Evolutionary conservation across 2,888 invertebrate species (phyloP), one percentile per base, ranked within the genome.

Genomic region (Tipula helvola): DNA sequence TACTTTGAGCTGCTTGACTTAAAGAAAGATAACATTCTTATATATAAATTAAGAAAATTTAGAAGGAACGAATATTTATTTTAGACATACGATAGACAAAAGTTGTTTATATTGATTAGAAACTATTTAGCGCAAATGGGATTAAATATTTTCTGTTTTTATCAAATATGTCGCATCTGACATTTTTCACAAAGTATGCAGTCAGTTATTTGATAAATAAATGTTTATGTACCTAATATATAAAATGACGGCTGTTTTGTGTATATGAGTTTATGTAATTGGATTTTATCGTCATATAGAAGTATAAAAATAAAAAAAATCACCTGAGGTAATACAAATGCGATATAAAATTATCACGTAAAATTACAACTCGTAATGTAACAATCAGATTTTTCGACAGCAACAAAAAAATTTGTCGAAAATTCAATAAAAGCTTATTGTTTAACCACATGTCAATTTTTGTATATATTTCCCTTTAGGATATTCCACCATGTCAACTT

Each of bases 371-470:
- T 71, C 28, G 71, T 71, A 71, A 18, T 28, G 71, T 28, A 71
- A 71, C 71, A 71, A 71, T 71, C 71, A 28, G 28, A 71, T 71
- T 71, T 71, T 28, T 28, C 71, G 10, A 57, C 52, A 57, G 10
- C 13, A 13, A 13, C 13, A 52, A 52, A 71, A n/a, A 71, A 71
- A 28, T 28, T 28, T 71, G 0, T 8, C 8, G 28, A 71, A 71
- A 71, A 71, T 71, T 71, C 71, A 71, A 71, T 71, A 71, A 71
- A 71, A 71, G 71, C 71, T 71, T 71, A 71, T 71, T 71, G 71
- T 71, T 71, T 71, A 71, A 71, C 71, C 71, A 71, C 71, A 71
- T 71, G 71, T 71, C 71, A 71, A 71, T 28, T 71, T 71, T 71
- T 71, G 8, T 71, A 5, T 52, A 12, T 44, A 10, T 52, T 16